Evolutionary conservation across 2,797 vertebrate species (phyloP).

Genomic region (Sebastes wilsoni): DNA sequence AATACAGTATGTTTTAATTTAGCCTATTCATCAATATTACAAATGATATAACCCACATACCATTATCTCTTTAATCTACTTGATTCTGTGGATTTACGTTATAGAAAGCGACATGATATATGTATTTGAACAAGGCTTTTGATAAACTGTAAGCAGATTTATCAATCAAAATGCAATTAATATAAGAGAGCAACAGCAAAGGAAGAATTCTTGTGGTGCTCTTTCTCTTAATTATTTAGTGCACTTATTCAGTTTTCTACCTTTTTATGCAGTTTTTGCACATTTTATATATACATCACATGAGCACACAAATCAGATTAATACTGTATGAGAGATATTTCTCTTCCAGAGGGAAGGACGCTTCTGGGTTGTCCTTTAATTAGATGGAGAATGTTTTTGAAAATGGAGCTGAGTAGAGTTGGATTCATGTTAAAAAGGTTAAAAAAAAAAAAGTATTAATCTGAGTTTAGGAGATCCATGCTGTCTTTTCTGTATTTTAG

Average conservation of each 20-base stretch:
- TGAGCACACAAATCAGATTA: not conserved
- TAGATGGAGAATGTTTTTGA: not conserved
- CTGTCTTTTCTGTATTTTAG: not conserved
- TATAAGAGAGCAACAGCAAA: not conserved
- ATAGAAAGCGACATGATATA: not conserved
- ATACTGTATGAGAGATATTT: conserved; percentile 7
- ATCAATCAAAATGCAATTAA: not conserved
- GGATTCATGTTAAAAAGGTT: conserved; percentile 13
- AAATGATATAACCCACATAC: not conserved
- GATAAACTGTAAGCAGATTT: not conserved
- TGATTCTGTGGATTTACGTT: not conserved
- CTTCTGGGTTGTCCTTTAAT: conserved; percentile 26
- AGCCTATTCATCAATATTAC: conserved; percentile 4
- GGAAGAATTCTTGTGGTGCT: not conserved
- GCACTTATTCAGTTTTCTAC: not conserved
- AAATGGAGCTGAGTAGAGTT: not conserved
- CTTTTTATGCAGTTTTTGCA: conserved; percentile 9
- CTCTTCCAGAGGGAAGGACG: not conserved
- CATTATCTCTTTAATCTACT: not conserved
- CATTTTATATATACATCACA: not conserved
- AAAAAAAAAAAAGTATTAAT: not conserved
- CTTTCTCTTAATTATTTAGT: not conserved
- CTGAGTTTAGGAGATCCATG: not conserved
- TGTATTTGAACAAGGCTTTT: not conserved
- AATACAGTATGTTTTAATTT: conserved; percentile 4